Evolutionary conservation across 2,113 vertebrate genomes (phyloP), one percentile per base, ranked within the genome.

Genomic region (Pycnonotus jocosus): DNA sequence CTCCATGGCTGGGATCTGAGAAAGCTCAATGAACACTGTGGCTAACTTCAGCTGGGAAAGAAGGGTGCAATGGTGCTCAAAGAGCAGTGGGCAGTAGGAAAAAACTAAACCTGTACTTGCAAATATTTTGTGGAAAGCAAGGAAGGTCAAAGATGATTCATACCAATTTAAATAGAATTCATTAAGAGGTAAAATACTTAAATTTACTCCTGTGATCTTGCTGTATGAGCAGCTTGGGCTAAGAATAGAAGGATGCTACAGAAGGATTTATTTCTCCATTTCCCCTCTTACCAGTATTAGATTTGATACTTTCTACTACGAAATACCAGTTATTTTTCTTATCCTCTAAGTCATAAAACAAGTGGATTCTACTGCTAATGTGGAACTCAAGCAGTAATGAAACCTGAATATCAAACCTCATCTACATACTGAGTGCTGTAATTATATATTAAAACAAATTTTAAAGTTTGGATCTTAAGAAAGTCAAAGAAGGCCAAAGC

Each of bases 341-440:
- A 85, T 20, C 65, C 13, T 82, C 53, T 61, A 87, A 78, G 57
- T 82, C 50, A 38, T 42, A 81, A 90, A 96, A 71, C 60, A 91
- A 73, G 72, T 76, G 42, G 33, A 92, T 68, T 90, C 90, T 77
- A 90, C 80, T 78, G 61, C 78, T 81, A 95, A 86, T 66, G 51
- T 71, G 44, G 65, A 15, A 73, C 83, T 95, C 62, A 80, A 96
- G 73, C 76, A 86, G 85, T 94, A 93, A 95, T 64, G 90, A 94
- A 90, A 97, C 96, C 54, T 86, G 88, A 97, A 81, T 95, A 93
- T 85, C 44, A 86, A 92, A 96, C 90, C 74, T 87, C 77, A 92
- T 90, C 94, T 94, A 95, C 78, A 86, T 82, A 97, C 44, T 9
- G 85, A 94, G 27, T 80, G 88, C 33, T 77, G 58, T 81, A 91